phyloP scores from a whole-genome alignment of 2,113 vertebrate genomes.

The Laterallus jamaicensis region DNA sequence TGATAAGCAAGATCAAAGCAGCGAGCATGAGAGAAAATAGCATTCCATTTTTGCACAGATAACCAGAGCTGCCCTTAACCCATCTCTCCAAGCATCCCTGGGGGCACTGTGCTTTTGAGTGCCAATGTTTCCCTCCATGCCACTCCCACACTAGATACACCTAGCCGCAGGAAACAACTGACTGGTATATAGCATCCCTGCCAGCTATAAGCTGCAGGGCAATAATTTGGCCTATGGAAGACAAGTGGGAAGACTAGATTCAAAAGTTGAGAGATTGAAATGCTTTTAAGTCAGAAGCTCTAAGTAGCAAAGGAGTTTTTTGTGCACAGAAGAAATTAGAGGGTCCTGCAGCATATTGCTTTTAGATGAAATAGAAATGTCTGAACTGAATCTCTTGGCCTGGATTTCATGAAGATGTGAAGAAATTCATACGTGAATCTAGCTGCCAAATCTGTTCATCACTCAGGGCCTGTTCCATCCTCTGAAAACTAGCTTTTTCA shows the following conservation, averaged over 20 bases:
- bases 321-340: neutral
- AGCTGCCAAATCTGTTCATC: neutral
- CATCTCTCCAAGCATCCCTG: neutral
- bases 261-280: neutral
- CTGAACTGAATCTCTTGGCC: neutral
- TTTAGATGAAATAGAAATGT: neutral
- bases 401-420: neutral
- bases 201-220: neutral
- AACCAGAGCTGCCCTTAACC: neutral
- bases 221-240: neutral
- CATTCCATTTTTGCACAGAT: neutral
- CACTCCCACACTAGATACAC: accelerated
- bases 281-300: neutral
- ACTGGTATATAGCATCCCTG: neutral
- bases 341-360: accelerated
- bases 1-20: neutral
- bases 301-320: neutral
- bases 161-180: neutral
- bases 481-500: neutral
- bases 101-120: neutral
- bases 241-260: neutral
- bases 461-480: neutral
- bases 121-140: accelerated
- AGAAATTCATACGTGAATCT: neutral
- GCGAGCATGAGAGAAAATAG: neutral